Base-by-base conservation (phyloP, 2,113 vertebrate genomes). In the Sula dactylatra region DNA sequence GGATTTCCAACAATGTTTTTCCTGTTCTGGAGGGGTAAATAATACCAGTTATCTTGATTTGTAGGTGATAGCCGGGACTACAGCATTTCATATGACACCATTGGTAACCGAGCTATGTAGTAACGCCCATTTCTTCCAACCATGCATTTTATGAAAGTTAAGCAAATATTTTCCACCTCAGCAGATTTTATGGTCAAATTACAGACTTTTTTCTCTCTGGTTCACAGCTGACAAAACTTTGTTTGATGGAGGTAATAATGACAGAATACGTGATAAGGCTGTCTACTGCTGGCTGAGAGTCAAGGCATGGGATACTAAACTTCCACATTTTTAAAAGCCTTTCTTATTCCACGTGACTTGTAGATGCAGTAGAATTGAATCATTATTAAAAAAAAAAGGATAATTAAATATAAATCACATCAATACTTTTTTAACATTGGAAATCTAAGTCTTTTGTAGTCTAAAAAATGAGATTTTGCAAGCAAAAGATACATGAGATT, bases 81-180 rank as follows among this genome's bases (percentile, higher is more conserved):
- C 16, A 69, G 26, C 32, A 42, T 50, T 93, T 82, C 90, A 65
- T 49, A 13, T 0, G 0, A 3, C 25, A 38, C 34, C 74, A 38
- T 0, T 32, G 62, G 66, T 72, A 87, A 84, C 58, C 1, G 4
- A 86, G 54, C 36, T 79, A 19, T 4, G 4, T 6, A 83, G 40
- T 22, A 77, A 54, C 6, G 6, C 65, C 20, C 17, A 14, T 55
- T 94, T 91, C 61, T 66, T 69, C 65, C 58, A 42, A 47, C 42
- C 56, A 45, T 1, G 0, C 36, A 7, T 42, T 90, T 64, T 34
- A 40, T 18, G 29, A 86, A 26, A 79, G 56, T 50, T 64, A 64
- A 91, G 52, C 64, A 95, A 89, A 31, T 71, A 82, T 76, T 64
- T 89, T 74, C 65, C 81, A 66, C 32, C 50, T 81, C 77, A 89